These are phyloP conservation scores for Hafferia zeledoni DNA, from an alignment of 2,797 vertebrate genomes.

Conservation along the genomic window DNA sequence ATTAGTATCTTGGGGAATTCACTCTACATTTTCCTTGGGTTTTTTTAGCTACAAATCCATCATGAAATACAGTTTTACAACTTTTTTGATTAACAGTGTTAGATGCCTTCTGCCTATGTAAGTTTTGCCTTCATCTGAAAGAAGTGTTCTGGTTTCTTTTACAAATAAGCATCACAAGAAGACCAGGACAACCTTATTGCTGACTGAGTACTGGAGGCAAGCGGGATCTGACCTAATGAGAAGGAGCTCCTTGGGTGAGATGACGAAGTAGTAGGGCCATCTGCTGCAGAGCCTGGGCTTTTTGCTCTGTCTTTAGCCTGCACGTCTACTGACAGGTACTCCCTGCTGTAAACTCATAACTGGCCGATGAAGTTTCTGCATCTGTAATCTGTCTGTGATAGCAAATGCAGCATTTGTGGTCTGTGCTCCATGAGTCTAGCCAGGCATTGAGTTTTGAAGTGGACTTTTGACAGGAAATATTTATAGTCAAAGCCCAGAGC, in stretches of 20 bases:
- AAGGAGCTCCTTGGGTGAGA: background rate
- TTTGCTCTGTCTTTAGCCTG: background rate
- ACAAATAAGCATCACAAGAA: background rate
- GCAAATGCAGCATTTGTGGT: background rate
- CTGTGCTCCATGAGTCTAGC: background rate
- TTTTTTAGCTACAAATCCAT: background rate
- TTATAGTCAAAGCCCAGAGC: background rate
- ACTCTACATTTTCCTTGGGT: background rate
- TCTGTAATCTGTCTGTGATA: background rate
- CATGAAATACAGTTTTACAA: background rate
- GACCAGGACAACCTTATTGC: background rate
- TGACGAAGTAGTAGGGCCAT: rapidly evolving
- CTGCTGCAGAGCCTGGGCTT: background rate
- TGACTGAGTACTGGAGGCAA: background rate
- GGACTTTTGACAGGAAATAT: background rate
- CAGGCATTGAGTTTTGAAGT: background rate
- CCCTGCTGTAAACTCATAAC: background rate
- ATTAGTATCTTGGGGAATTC: background rate
- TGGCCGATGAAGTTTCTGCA: background rate
- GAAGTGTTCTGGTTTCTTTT: rapidly evolving
- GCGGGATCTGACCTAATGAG: background rate
- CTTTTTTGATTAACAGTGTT: background rate
- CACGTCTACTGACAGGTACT: background rate
- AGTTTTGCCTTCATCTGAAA: background rate
- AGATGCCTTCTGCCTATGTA: background rate